Evolutionary conservation across 2,888 invertebrate genomes (phyloP).

Genomic region (Drosophila testacea): DNA sequence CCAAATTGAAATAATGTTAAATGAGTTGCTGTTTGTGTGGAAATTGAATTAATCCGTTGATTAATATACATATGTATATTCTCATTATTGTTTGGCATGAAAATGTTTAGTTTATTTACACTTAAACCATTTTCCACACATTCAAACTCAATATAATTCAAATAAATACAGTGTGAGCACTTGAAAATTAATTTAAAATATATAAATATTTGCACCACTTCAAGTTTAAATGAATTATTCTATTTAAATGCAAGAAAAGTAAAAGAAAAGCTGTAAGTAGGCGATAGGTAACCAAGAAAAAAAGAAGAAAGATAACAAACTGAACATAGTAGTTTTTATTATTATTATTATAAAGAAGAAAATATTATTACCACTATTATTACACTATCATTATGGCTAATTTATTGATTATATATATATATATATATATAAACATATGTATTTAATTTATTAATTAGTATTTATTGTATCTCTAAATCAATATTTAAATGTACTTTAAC

Average conservation of each 20-base stretch:
- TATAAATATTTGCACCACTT: constrained; percentile 40
- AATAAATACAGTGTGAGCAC: constrained; percentile 37
- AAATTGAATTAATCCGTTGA: neutral
- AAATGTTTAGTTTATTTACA: neutral
- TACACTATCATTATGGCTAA: constrained; percentile 62
- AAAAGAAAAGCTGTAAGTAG: constrained; percentile 58
- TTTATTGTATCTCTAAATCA: constrained; percentile 78
- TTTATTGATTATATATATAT: constrained; percentile 65
- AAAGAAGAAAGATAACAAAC: constrained; percentile 41
- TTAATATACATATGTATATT: neutral
- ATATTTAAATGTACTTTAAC: constrained; percentile 78
- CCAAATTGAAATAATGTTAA: constrained; percentile 20
- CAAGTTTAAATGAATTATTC: constrained; percentile 31
- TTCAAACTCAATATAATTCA: constrained; percentile 10
- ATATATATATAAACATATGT: constrained; percentile 30
- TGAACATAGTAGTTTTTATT: constrained; percentile 80
- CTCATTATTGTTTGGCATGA: neutral
- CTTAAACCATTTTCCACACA: constrained; percentile 6
- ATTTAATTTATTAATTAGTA: constrained; percentile 83
- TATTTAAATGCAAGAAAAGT: constrained; percentile 19
- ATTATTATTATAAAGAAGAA: constrained; percentile 29
- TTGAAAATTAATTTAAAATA: constrained; percentile 13
- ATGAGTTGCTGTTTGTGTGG: constrained; percentile 6
- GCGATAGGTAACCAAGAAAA: constrained; percentile 45
- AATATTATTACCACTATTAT: constrained; percentile 30